Evolutionary conservation across 1,140 invertebrate genomes (phyloP), one percentile per base, ranked within the genome.

Genomic region (Tetramorium parvispinum): DNA sequence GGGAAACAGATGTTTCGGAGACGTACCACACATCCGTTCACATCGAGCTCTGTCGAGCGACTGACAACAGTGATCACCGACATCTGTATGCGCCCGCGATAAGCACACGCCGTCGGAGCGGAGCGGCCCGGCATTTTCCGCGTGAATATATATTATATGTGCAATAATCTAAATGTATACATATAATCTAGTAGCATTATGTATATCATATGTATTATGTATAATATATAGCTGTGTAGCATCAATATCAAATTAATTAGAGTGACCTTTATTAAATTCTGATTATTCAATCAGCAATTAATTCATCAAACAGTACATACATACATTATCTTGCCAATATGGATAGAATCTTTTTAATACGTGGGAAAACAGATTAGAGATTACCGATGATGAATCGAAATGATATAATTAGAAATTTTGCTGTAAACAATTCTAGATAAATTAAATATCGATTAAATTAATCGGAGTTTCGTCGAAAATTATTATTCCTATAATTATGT

Each of bases 51-150:
- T 40, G 40, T 40, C 79, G 79, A 43, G 27, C 53, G 55, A 83
- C 77, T 79, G 46, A 21, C 59, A 27, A 63, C 78, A 11, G 11
- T 46, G 43, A 46, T 32, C 32, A 32, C 40, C 68, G 78, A 81
- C 79, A 57, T 71, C 77, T 71, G 32, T 57, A 24, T 24, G 63
- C 77, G n/a, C n/a, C 18, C 16, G 51, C 37, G 18, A 71, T 24
- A 55, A 57, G 16, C 37, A 71, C 24, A 71, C 24, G 53, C 79
- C 53, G 21, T 6, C 10, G 7, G 53, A n/a, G 65, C 40, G 49
- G 11, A 65, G 27, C n/a, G 75, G 4, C 1, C 2, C 7, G 3
- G 8, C 13, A 4, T 21, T 76, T 61, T 61, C 57, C 16, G 1
- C 37, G 10, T 3, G 11, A 75, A 68, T 0, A n/a, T 10, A 21